Conservation (phyloP, 2,888 invertebrate genomes). For the Silvanus unidentatus region DNA sequence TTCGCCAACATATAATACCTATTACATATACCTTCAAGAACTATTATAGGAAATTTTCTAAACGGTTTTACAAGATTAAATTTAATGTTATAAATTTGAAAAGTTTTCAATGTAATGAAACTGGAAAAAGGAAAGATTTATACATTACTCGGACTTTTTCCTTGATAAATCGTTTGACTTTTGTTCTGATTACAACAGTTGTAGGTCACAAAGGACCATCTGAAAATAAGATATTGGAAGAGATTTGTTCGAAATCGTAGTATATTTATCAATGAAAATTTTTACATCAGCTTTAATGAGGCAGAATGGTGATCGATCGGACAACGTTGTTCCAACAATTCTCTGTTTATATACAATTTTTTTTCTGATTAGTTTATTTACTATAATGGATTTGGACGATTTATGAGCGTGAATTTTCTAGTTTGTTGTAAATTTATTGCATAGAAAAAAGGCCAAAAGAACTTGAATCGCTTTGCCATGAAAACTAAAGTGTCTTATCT, state of each 20-base stretch:
- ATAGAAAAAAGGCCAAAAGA: too few relatives aligned
- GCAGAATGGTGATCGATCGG: constrained; percentile 28
- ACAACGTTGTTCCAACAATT: too few relatives aligned
- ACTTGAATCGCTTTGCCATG: too few relatives aligned
- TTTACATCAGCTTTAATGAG: constrained; percentile 27
- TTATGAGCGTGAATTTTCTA: too few relatives aligned
- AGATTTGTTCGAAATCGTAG: constrained; percentile 39
- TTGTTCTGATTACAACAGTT: constrained; percentile 43
- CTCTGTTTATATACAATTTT: too few relatives aligned
- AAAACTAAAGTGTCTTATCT: too few relatives aligned
- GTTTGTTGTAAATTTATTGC: too few relatives aligned
- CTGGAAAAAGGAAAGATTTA: constrained; percentile 32
- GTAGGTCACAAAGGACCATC: constrained; percentile 55
- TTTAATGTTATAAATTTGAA: constrained; percentile 24
- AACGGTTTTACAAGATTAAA: constrained; percentile 15
- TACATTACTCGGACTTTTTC: constrained; percentile 37
- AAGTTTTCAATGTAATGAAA: constrained; percentile 35
- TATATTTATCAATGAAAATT: constrained; percentile 42
- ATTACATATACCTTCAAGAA: too few relatives aligned
- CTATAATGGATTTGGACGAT: too few relatives aligned
- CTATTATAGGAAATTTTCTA: too few relatives aligned
- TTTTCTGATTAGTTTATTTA: too few relatives aligned
- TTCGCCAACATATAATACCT: too few relatives aligned
- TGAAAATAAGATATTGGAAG: constrained; percentile 41
- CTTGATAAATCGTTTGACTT: constrained; percentile 42